phyloP scores from a whole-genome alignment of 2,888 invertebrate species.

The Cataglyphis albicans region DNA sequence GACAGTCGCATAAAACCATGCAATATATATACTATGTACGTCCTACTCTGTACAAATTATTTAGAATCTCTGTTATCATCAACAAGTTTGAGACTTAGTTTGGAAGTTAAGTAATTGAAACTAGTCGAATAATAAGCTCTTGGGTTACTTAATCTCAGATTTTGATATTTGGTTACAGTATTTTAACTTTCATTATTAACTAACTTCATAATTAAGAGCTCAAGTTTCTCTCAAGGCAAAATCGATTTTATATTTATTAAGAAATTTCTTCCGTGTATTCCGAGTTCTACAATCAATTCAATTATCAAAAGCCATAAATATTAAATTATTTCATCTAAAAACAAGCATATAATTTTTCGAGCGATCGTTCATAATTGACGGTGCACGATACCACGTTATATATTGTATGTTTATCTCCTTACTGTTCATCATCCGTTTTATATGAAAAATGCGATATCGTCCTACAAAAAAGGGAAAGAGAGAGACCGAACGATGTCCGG shows the following conservation, averaged over 20 bases:
- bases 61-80: not conserved
- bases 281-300: not conserved
- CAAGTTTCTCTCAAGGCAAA: not conserved
- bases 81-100: not conserved
- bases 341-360: not conserved
- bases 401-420: conserved; percentile 20
- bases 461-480: not conserved
- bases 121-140: not conserved
- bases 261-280: not conserved
- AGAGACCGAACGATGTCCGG: conserved; percentile 2
- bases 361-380: not conserved
- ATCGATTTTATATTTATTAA: not conserved
- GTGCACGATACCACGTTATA: not conserved
- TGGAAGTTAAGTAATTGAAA: conserved; percentile 6
- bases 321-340: not conserved
- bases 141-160: conserved; percentile 10
- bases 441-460: conserved; percentile 22
- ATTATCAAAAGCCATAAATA: not conserved
- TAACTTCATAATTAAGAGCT: conserved; percentile 44
- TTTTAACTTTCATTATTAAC: conserved; percentile 30
- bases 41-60: conserved; percentile 17
- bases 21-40: not conserved
- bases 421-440: conserved; percentile 29
- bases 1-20: not conserved
- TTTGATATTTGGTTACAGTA: conserved; percentile 30